Evolutionary conservation across 2,113 vertebrate genomes (phyloP).

Genomic region (Bungarus multicinctus): DNA sequence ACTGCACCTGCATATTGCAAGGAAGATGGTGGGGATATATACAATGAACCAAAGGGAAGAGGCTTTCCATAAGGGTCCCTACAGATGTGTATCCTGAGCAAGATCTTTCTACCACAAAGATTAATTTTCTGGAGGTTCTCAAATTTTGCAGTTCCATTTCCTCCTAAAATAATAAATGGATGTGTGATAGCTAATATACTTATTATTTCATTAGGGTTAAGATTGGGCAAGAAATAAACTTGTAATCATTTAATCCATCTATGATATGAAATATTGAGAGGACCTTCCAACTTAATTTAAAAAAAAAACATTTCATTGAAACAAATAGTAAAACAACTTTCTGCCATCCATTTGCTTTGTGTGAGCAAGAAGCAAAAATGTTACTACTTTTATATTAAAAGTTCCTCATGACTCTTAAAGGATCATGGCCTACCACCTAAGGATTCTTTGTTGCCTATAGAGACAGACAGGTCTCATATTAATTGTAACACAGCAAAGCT

Average conservation of each 20-base stretch:
- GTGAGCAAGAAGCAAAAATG: neutral
- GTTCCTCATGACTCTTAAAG: neutral
- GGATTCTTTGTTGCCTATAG: neutral
- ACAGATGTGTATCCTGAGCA: neutral
- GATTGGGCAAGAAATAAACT: neutral
- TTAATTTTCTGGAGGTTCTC: neutral
- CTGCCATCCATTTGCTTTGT: neutral
- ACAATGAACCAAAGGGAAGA: neutral
- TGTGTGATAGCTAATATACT: neutral
- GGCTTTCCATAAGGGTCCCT: neutral
- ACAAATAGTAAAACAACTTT: neutral
- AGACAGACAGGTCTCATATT: neutral
- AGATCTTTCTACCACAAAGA: neutral
- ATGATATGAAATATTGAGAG: neutral
- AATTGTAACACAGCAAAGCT: neutral
- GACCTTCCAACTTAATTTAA: neutral
- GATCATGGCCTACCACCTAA: neutral
- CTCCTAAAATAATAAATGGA: neutral
- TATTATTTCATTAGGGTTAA: neutral
- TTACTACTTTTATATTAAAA: neutral
- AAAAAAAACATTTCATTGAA: neutral
- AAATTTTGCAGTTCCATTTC: neutral
- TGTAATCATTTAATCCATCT: neutral
- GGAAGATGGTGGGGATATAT: neutral
- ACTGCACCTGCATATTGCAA: neutral